Base-by-base conservation (phyloP, 2,797 vertebrate genomes). In the Otolemur crassicaudatus region DNA sequence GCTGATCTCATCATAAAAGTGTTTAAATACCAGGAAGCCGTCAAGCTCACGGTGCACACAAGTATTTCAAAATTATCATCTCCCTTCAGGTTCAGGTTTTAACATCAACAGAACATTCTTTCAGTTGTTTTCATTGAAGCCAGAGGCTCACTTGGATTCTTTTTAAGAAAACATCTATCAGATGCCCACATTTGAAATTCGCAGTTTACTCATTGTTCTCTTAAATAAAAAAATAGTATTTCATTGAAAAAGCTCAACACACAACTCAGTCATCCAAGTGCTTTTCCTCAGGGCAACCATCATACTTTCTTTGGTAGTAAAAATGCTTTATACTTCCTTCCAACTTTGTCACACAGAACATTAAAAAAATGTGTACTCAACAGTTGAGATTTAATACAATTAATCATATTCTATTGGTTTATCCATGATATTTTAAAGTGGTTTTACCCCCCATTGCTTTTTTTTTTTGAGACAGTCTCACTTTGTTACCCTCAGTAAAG, bases 161-260 rank as follows among this genome's bases (percentile, higher is more conserved):
- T 91, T 92, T 43, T 27, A 91, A 89, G 94, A 89, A 94, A 96
- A 85, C 7, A 12, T 14, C 63, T n/a, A 80, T 40, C 40, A 72
- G 23, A 34, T 40, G 22, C 31, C 75, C 7, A 43, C 13, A 2
- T 56, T 43, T 2, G 20, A 82, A 77, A 60, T 17, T 82, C 19
- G 10, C 27, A 49, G 34, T 58, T 79, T 40, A 79, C 58, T 56
- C 12, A 13, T 46, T 23, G 22, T 70, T 82, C 31, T 23, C 77
- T 65, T 22, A 60, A 93, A 19, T 69, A 40, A 82, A 92, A 40
- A 56, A 83, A 49, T 58, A 20, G 5, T 58, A 34, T 85, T 92
- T 93, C 43, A 31, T 27, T 43, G 67, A 76, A 67, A 79, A 77
- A 63, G n/a, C 61, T 61, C 56, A 79, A 40, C 29, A 56, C 73